Evolutionary conservation across 2,113 vertebrate genomes (phyloP), one percentile per base, ranked within the genome.

Genomic region (Cichladusa arquata): DNA sequence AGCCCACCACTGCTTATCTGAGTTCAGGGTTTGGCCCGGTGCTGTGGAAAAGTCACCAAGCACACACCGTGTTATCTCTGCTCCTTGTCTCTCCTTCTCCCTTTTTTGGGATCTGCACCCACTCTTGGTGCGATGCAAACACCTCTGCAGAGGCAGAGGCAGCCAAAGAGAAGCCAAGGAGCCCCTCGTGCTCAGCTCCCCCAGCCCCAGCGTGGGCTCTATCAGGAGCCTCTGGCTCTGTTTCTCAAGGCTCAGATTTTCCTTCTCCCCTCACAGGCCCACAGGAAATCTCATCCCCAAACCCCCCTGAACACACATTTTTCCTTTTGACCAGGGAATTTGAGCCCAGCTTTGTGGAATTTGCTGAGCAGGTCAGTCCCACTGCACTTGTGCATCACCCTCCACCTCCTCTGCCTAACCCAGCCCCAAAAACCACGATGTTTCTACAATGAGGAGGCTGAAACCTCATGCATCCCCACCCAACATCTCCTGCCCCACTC

Each of bases 341-440:
- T 25, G 31, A 74, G 20, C 29, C 40, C 3, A 16, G 40, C 9
- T 82, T 60, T 69, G 29, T 36, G 47, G 29, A 13, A 12, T 47
- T 14, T 19, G 50, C 7, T 1, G 26, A 62, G 16, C 0, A 0
- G 11, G 4, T 60, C 34, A 28, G 33, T 19, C 38, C 58, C 60
- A 14, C 34, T 1, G 1, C 2, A 0, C 44, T 28, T 1, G 10
- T 3, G 44, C 72, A 45, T 22, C 51, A 7, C n/a, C 34, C 16
- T 29, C n/a, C 48, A 6, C 2, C 17, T 34, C 42, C 33, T 51
- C 88, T 6, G 2, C 5, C 50, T 25, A 15, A 42, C 17, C 56
- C 2, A 16, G 22, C 4, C 29, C 26, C 12, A 0, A 80, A 80
- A 66, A 15, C 0, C 38, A 34, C 4, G 14, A 0, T 0, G 0